A percentile compares a stretch with the other conserved stretches of the same genome.
These are phyloP conservation scores for Caenorhabditis macrosperma DNA, from an alignment of 2,888 invertebrate species.

Conservation along the genomic window DNA sequence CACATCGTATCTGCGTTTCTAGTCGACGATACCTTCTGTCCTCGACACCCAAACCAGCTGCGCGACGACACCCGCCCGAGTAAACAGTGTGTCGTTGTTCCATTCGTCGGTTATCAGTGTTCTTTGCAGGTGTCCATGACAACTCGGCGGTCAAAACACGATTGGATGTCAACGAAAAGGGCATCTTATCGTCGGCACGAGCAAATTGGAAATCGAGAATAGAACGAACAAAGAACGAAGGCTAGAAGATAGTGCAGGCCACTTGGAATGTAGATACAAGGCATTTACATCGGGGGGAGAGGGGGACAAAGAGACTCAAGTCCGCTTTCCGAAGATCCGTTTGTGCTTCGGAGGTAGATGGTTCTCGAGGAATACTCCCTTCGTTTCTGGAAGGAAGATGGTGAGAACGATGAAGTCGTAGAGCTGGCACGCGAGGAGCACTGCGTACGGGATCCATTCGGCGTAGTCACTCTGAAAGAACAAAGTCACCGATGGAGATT, in stretches of 20 bases:
- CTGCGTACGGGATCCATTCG: conserved; percentile 51
- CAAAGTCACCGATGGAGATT: background rate
- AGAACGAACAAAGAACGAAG: conserved; percentile 1
- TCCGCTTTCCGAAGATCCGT: conserved; percentile 52
- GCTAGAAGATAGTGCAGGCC: background rate
- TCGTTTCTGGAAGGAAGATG: conserved; percentile 59
- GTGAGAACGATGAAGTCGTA: conserved; percentile 45
- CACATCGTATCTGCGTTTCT: conserved; percentile 9
- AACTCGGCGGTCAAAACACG: conserved; percentile 14
- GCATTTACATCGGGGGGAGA: background rate
- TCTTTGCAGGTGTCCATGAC: conserved; percentile 30
- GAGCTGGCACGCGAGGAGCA: conserved; percentile 36
- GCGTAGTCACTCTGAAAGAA: conserved; percentile 54
- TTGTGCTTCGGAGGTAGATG: conserved; percentile 62
- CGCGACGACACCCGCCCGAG: background rate
- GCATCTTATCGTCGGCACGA: conserved; percentile 4
- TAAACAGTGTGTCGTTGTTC: conserved; percentile 4
- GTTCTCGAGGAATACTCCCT: conserved; percentile 54
- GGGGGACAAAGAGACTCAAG: background rate
- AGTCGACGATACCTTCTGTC: conserved; percentile 23
- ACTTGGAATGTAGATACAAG: background rate
- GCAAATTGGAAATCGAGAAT: background rate
- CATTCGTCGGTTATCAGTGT: conserved; percentile 3
- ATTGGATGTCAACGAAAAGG: conserved; percentile 13
- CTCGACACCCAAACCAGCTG: conserved; percentile 36